Percentiles rank a stretch among this genome's conserved stretches.
phyloP scores from a whole-genome alignment of 2,797 vertebrate species.

The Anomalospiza imberbis region DNA sequence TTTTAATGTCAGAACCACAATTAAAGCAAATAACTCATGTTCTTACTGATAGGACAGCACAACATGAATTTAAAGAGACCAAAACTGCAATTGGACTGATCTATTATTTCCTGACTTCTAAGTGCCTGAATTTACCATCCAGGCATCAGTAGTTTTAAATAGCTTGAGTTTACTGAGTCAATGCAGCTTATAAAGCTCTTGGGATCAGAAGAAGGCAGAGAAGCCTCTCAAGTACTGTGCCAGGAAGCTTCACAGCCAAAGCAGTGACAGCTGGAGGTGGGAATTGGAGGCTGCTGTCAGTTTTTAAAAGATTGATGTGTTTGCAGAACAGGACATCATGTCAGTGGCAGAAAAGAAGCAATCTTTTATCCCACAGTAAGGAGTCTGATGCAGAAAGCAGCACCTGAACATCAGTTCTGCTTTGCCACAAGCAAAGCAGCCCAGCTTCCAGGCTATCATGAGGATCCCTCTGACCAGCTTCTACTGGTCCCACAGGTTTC shows the following conservation, averaged over 20 bases:
- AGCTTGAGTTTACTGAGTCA: neutral
- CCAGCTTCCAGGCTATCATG: rapidly evolving
- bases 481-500: neutral
- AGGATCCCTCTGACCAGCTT: neutral
- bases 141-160: neutral
- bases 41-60: neutral
- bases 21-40: neutral
- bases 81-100: neutral
- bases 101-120: neutral
- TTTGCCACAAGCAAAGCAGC: neutral
- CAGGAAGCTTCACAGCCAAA: conserved; percentile 14
- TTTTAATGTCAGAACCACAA: neutral
- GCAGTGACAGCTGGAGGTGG: conserved; percentile 18
- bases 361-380: neutral
- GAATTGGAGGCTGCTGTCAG: neutral
- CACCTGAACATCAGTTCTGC: neutral
- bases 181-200: neutral
- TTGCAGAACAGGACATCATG: neutral
- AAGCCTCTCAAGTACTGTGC: neutral
- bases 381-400: neutral
- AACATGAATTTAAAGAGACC: neutral
- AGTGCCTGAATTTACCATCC: neutral
- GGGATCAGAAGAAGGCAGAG: neutral
- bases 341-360: neutral
- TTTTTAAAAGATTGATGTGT: neutral